Percentiles rank a stretch among this genome's conserved stretches.
These are phyloP conservation scores for Rhagium mordax DNA, from an alignment of 2,888 invertebrate genomes.

Conservation along the genomic window DNA sequence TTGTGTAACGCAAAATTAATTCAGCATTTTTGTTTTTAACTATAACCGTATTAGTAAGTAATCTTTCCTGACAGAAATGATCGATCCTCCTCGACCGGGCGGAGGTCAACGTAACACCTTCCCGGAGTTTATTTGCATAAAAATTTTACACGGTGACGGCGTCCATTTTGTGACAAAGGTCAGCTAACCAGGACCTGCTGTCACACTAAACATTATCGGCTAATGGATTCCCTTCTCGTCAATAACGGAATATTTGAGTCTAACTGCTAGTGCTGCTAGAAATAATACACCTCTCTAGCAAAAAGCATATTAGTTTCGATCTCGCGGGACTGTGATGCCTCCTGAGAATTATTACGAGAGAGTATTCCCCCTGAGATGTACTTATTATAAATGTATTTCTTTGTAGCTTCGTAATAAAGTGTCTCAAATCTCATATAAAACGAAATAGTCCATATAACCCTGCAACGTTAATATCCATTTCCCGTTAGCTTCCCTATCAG, in stretches of 20 bases:
- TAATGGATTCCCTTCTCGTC: neutral
- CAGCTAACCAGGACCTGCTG: neutral
- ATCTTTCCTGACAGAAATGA: constrained; percentile 2
- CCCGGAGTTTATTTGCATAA: constrained; percentile 11
- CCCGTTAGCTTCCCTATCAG: too few species aligned
- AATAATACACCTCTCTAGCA: too few species aligned
- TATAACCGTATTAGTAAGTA: constrained; percentile 3
- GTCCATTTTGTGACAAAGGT: neutral
- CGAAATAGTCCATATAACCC: too few species aligned
- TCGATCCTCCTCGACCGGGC: neutral
- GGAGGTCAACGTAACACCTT: constrained; percentile 12
- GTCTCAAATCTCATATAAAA: too few species aligned
- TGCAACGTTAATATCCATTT: too few species aligned
- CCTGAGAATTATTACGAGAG: too few species aligned
- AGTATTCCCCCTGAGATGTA: too few species aligned
- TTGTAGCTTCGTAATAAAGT: too few species aligned
- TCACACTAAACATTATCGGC: neutral
- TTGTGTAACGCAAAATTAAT: too few species aligned
- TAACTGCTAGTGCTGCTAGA: neutral
- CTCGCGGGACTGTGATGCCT: too few species aligned
- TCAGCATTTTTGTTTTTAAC: neutral
- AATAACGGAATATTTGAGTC: neutral
- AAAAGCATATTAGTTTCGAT: too few species aligned
- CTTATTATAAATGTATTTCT: too few species aligned
- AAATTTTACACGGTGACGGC: constrained; percentile 3